Base-by-base conservation (phyloP, 2,797 vertebrate species). In the Cirrhinus molitorella region DNA sequence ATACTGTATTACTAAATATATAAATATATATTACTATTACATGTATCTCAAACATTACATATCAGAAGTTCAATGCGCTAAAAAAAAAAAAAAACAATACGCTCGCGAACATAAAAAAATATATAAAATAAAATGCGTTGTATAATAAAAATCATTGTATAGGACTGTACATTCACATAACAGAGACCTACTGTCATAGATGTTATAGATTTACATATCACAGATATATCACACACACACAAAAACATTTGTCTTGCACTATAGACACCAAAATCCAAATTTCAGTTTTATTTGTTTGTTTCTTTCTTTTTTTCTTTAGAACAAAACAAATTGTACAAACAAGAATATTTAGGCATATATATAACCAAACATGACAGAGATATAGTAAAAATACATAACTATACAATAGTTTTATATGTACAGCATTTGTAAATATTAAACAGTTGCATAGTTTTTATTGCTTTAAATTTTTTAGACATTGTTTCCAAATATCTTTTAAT, bases 181-280 rank as follows among this genome's bases (percentile, higher is more conserved):
- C n/a, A 16, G n/a, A 68, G 37, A 68, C 12, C 21, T 7, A 23
- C 3, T n/a, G 12, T 68, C 40, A 45, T 45, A 23, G 59, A 28
- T 28, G 12, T 49, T 49, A 17, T 45, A 47, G n/a, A 71, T 71
- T 71, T 47, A 5, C 43, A 71, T 71, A 47, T 47, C 67, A 70
- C 11, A 28, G 12, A 61, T 61, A 14, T 61, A 28, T 61, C 13
- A 61, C 6, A 61, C n/a, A n/a, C n/a, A n/a, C n/a, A n/a, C n/a
- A 28, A 61, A 13, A 11, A 13, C 0, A 5, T 13, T 51, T 19
- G 47, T 49, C 55, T 57, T 57, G 55, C 55, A 57, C n/a, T 57
- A 23, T 10, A 13, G 37, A 7, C 12, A 68, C 13, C 12, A 43
- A 68, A 23, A 51, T 53, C 17, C 19, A 40, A n/a, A 37, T 65